Evolutionary conservation across 1,140 invertebrate species (phyloP).

Genomic region (Drosophila baimaii): DNA sequence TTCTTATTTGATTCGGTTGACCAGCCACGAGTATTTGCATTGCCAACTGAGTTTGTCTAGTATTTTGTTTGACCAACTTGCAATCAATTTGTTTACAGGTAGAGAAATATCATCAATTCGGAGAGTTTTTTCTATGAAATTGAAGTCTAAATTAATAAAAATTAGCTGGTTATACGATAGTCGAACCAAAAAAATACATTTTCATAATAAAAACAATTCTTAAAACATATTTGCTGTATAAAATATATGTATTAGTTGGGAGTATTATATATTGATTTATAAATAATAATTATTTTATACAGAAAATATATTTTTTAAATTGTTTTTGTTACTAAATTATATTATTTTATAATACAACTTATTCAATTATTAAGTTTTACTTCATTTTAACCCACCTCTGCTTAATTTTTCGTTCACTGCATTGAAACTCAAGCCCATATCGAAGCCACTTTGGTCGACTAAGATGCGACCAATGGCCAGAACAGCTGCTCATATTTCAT

Average conservation of each 20-base stretch:
- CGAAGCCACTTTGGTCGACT: constrained; percentile 27
- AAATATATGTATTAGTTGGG: too few relatives aligned
- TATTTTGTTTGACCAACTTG: constrained; percentile 21
- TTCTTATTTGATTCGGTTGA: constrained; percentile 49
- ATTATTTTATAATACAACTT: neutral
- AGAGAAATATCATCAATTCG: neutral
- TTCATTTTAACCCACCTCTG: neutral
- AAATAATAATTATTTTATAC: too few relatives aligned
- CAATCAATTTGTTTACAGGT: constrained; percentile 36
- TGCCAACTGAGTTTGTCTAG: constrained; percentile 6
- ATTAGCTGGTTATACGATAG: too few relatives aligned
- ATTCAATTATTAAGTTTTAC: too few relatives aligned
- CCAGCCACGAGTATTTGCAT: constrained; percentile 47
- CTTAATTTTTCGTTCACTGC: constrained; percentile 1
- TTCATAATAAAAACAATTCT: neutral
- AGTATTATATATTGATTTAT: too few relatives aligned
- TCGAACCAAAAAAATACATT: neutral
- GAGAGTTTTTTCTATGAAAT: neutral
- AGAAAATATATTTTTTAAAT: too few relatives aligned
- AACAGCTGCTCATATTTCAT: constrained; percentile 38
- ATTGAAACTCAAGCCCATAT: constrained; percentile 5
- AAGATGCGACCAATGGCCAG: constrained; percentile 29
- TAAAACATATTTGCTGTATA: neutral
- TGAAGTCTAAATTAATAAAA: neutral
- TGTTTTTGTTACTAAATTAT: neutral